Evolutionary conservation across 2,888 invertebrate species (phyloP), one percentile per base, ranked within the genome.

Genomic region (Andricus curvator): DNA sequence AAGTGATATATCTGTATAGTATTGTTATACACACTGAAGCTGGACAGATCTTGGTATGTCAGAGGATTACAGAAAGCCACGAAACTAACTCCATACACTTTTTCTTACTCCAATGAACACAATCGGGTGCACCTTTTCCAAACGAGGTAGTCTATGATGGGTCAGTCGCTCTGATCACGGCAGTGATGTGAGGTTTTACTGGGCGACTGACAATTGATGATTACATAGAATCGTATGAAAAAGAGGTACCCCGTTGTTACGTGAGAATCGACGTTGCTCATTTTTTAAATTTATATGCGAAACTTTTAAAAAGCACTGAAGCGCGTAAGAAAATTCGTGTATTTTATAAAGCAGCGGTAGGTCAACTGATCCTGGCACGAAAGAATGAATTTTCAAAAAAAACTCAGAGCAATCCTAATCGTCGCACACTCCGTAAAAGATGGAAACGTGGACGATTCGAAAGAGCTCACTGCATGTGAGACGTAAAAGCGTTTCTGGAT

Each of bases 271-370:
- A 74, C 17, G 74, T 6, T 22, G 51, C 74, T 0, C 74, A 74
- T 13, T 74, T 74, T 51, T 5, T 51, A 2, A 22, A 74, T n/a
- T 44, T 22, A 17, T 51, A 51, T 48, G 74, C n/a, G 0, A 74
- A 74, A n/a, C 51, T 74, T 22, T 29, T 74, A 15, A 51, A 74
- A 48, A 8, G 17, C 17, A 5, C 51, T 6, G 25, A 25, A 74
- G 44, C 9, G 9, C 9, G n/a, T 4, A 15, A 17, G 13, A 74
- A 48, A 22, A 44, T 51, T 51, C 29, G 51, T 8, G n/a, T 48
- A 0, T 74, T 74, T 29, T 74, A n/a, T n/a, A 74, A 74, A 56
- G 74, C 74, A 29, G 51, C 15, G 4, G 20, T 74, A 8, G 74
- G 74, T 22, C 74, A 74, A 48, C 20, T 74, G 13, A 48, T 74